Evolutionary conservation across 2,888 invertebrate species (phyloP), one percentile per base, ranked within the genome.

Genomic region (Nesidiocoris tenuis): DNA sequence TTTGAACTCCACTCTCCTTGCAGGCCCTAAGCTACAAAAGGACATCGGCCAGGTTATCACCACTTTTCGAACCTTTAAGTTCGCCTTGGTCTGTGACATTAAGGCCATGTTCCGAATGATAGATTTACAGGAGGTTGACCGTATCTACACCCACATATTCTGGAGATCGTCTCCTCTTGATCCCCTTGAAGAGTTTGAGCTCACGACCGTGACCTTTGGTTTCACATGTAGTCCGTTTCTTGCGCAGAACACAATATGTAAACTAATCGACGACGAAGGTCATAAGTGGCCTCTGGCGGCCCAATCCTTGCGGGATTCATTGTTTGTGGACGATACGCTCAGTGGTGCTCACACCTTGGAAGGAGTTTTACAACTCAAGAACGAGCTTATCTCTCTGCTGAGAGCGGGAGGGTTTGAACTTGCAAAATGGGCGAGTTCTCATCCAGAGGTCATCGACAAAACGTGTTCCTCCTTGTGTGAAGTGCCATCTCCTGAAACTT

Each of bases 311-410:
- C 7, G n/a, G n/a, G 7, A 7, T 17, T 9, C 7, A 9, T 12
- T 17, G 7, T 63, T 21, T 63, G 22, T 63, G n/a, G 63, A 63
- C 19, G 63, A 63, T 22, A 18, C 22, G n/a, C n/a, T 63, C 23
- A 23, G 17, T 5, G 63, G 63, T 2, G 63, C 63, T 22, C 19
- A 19, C 23, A 21, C 63, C 3, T 19, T 17, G 22, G 22, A 17
- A 16, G 63, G 22, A 18, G 63, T 22, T 17, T 3, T n/a, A 22
- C 5, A 3, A 16, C 63, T 63, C 3, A 21, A 22, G 18, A 16
- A n/a, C 23, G 7, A 63, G 16, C 63, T 61, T 7, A 17, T 61
- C 12, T 7, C 54, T 12, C 54, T 54, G 7, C 12, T 54, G 54
- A 54, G 12, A 54, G 7, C 12, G 54, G 54, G 54, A 54, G 54